Percentiles rank a stretch among this genome's conserved stretches.
Evolutionary conservation across 2,797 vertebrate genomes (phyloP).

Genomic region (Nyctibius grandis): DNA sequence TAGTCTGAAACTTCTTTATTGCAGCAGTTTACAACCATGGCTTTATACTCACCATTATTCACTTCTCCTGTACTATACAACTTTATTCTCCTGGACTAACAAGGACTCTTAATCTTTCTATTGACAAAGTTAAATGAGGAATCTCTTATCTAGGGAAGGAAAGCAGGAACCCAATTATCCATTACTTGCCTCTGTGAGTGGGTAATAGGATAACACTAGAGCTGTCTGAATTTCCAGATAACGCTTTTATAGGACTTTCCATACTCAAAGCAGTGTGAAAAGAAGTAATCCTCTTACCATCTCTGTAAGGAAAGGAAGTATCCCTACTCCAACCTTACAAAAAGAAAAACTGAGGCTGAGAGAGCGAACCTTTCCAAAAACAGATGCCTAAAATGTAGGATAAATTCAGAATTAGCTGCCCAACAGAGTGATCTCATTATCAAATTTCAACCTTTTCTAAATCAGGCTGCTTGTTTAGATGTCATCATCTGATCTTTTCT

Average conservation of each 20-base stretch:
- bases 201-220: background rate
- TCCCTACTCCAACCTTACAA: background rate
- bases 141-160: conserved; percentile 27
- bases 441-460: background rate
- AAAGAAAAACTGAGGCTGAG: background rate
- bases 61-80: background rate
- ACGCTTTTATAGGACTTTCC: background rate
- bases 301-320: background rate
- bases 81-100: conserved; percentile 21
- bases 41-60: conserved; percentile 36
- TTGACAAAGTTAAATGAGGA: conserved; percentile 18
- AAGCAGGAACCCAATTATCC: conserved; percentile 39
- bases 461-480: background rate
- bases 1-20: background rate
- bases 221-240: background rate
- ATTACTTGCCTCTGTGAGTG: background rate
- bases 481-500: background rate
- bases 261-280: background rate
- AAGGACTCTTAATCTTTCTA: conserved; percentile 23
- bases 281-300: background rate
- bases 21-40: background rate
- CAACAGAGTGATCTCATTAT: background rate
- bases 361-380: background rate
- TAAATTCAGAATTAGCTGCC: background rate
- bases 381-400: background rate